Conservation (phyloP, 2,888 invertebrate species). For the Drosophila tripunctata region DNA sequence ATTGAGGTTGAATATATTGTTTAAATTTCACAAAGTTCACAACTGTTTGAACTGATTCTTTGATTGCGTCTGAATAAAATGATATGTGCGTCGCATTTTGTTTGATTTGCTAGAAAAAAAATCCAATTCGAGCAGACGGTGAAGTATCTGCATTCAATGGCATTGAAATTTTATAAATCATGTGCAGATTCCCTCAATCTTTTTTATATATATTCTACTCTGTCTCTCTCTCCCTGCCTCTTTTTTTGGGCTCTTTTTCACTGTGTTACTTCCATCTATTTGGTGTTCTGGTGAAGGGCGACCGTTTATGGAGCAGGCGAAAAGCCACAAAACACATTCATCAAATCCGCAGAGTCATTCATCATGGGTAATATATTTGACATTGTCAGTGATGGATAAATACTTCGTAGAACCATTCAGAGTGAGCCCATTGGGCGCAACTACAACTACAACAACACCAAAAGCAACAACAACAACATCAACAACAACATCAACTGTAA, state of each 20-base stretch:
- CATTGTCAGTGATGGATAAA: slow-evolving; percentile 81
- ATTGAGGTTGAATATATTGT: background rate
- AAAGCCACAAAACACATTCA: slow-evolving; percentile 80
- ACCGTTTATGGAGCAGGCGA: slow-evolving; percentile 50
- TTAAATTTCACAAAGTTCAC: background rate
- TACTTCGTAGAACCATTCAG: slow-evolving; percentile 58
- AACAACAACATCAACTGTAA: slow-evolving; percentile 8
- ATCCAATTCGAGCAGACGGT: slow-evolving; percentile 51
- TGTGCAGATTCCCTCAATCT: slow-evolving; percentile 63
- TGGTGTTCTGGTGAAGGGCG: slow-evolving; percentile 15
- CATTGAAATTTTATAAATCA: slow-evolving; percentile 80
- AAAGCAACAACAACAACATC: slow-evolving; percentile 4
- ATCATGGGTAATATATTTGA: slow-evolving; percentile 81
- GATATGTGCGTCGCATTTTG: slow-evolving; percentile 38
- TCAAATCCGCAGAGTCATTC: slow-evolving; percentile 80
- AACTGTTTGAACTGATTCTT: slow-evolving; percentile 2
- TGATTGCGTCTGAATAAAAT: slow-evolving; percentile 7
- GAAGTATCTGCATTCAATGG: slow-evolving; percentile 60
- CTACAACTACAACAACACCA: slow-evolving; percentile 16
- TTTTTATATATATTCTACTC: slow-evolving; percentile 11
- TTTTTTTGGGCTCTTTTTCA: background rate
- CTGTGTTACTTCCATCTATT: slow-evolving; percentile 6
- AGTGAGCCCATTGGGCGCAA: slow-evolving; percentile 39
- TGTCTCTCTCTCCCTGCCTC: no score
- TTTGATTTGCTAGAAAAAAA: slow-evolving; percentile 55